Evolutionary conservation across 2,113 vertebrate genomes (phyloP), one percentile per base, ranked within the genome.

Genomic region (Cathartes aura): DNA sequence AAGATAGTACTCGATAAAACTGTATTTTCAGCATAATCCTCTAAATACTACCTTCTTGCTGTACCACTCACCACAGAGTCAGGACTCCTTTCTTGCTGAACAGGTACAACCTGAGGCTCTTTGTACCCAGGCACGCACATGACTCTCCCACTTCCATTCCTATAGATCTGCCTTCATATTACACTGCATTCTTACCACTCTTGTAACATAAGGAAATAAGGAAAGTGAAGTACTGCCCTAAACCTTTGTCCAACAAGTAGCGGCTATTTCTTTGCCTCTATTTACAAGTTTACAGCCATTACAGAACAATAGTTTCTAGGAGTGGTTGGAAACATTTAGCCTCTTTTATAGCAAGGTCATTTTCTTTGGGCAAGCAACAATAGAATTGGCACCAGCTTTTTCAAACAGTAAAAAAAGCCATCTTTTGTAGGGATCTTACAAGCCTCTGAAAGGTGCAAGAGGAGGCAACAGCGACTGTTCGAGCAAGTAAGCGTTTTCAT

Each of bases 381-480:
- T 2, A 50, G 50, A 79, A 74, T 24, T 27, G 26, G 32, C 34
- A 63, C 16, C 40, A 50, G 16, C 30, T 63, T 76, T 53, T 72
- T 47, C 71, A 32, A 67, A 52, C 14, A 38, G 43, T 11, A 68
- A 42, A 53, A 22, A 5, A 15, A 4, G 18, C 6, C 40, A 8
- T 6, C 9, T 76, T 72, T 22, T 68, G 34, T 12, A 68, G 68
- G 68, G 38, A 58, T 26, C 23, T 40, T 29, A 22, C 18, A 74
- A 59, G 27, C 48, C 47, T 53, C 53, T 40, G 27, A 27, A 68
- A 78, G 34, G 48, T 32, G 8, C 47, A 82, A 34, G 42, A 76
- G 24, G 15, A 38, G 8, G 23, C n/a, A 50, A 50, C 2, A 15
- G 22, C 2, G 2, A 30, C 45, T 73, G 22, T 48, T 66, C 0